Base-by-base conservation (phyloP, 2,797 vertebrate genomes). In the Phaenicophaeus curvirostris region DNA sequence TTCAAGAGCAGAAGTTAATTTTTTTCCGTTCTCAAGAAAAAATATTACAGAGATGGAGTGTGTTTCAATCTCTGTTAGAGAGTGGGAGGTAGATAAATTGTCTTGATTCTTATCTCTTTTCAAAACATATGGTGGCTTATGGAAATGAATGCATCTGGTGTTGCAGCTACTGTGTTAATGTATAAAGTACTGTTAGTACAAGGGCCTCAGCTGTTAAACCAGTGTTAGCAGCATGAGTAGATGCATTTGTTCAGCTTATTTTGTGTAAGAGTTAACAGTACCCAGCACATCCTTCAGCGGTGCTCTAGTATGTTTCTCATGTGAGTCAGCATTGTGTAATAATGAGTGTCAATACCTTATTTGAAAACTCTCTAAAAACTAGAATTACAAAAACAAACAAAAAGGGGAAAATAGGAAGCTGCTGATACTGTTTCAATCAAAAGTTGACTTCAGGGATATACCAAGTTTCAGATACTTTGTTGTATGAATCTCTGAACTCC, bases 281-380 rank as follows among this genome's bases (percentile, higher is more conserved):
- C 61, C 35, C 48, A 44, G 23, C 44, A 53, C 18, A 31, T 89
- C 41, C 58, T 77, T 80, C 79, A 91, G 66, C 73, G 42, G 35
- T 54, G 5, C 63, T 69, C 44, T 58, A 18, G 48, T 12, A 0
- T 75, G 79, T 67, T 93, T 96, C 75, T 84, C 15, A 2, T 57
- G 12, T 93, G 87, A 93, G 69, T 97, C 92, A 93, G 79, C 31
- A 10, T 57, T 82, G 72, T 78, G 37, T 66, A 73, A 79, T 87
- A 53, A 85, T 89, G 68, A 39, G 20, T 63, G 48, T 85, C 92
- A 89, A 73, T 66, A 20, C 8, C 73, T 66, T 17, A 23, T 78
- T 59, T 80, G 63, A 80, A 83, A 74, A 61, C 37, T 73, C n/a
- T 63, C 13, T 67, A 23, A 72, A 75, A 76, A 13, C 27, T 75